Evolutionary conservation across 1,140 invertebrate genomes (phyloP), one percentile per base, ranked within the genome.

Genomic region (Oedothorax gibbosus): DNA sequence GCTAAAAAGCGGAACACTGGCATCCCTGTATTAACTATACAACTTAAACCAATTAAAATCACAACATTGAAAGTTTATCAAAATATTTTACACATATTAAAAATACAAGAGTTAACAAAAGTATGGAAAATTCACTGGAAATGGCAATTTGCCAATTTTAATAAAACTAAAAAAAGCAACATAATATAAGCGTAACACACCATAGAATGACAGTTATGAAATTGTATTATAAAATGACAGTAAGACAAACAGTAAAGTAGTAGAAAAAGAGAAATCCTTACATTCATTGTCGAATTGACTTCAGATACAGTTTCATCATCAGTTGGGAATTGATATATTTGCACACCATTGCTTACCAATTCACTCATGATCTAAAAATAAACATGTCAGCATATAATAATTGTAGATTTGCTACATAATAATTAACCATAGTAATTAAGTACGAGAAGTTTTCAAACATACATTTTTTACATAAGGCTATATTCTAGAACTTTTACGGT

Each of bases 301-400:
- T 98, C 96, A 4, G 95, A 92, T 14, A 99, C 97, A n/a, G 95
- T 96, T 89, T 99, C 97, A 90, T 99, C 98, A 89, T 99, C 98
- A 49, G 94, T 95, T 10, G 98, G 98, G 91, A 99, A 99, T 90
- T 98, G 95, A 91, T 99, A 99, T 88, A 99, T 98, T 87, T 98
- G 95, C 66, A 98, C 96, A 35, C 95, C 95, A 91, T 97, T 98
- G 73, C 92, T 92, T 87, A 93, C 93, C 15, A 98, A 64, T 78
- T 87, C 86, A 56, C 72, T 78, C 86, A 84, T 86, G 14, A 86
- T 86, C 78, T 85, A 50, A 99, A 99, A 90, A 99, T 72, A 66
- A 79, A 68, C 3, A 66, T 66, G 20, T 12, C 18, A 4, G 35
- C n/a, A 71, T 14, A 71, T 71, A 50, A 51, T 50, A 35, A 68